phyloP scores from a whole-genome alignment of 2,113 vertebrate genomes.

The Neogale vison region DNA sequence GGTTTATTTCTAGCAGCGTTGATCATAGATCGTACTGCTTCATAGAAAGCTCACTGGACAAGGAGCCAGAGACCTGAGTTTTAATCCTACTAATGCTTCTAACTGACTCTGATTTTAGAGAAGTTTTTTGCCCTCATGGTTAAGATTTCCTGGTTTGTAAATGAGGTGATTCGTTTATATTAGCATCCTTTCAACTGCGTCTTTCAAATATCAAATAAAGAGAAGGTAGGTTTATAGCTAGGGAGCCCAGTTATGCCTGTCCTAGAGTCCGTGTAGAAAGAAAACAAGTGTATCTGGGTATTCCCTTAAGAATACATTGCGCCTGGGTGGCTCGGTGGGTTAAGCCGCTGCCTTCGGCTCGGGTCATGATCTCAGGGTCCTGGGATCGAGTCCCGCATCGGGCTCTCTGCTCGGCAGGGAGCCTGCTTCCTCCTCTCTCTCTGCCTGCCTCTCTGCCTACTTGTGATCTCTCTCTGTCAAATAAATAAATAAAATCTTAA shows the following conservation, averaged over 20 bases:
- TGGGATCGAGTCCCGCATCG: no score
- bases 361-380: no score
- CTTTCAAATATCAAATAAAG: background rate
- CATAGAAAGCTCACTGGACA: background rate
- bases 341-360: no score
- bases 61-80: background rate
- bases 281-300: background rate
- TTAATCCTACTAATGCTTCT: background rate
- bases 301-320: background rate
- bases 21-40: background rate
- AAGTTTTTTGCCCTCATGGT: background rate
- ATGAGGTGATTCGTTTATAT: background rate
- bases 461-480: no score
- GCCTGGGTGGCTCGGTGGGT: no score
- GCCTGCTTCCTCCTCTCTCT: no score
- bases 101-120: background rate
- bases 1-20: background rate
- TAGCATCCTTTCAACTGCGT: background rate
- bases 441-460: no score
- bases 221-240: background rate
- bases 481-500: no score
- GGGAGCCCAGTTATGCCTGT: background rate
- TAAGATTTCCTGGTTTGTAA: constrained; percentile 26
- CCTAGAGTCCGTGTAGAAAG: background rate
- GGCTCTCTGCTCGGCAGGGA: no score